Evolutionary conservation across 2,113 vertebrate species (phyloP).

Genomic region (Cyanoramphus novaezelandiae): DNA sequence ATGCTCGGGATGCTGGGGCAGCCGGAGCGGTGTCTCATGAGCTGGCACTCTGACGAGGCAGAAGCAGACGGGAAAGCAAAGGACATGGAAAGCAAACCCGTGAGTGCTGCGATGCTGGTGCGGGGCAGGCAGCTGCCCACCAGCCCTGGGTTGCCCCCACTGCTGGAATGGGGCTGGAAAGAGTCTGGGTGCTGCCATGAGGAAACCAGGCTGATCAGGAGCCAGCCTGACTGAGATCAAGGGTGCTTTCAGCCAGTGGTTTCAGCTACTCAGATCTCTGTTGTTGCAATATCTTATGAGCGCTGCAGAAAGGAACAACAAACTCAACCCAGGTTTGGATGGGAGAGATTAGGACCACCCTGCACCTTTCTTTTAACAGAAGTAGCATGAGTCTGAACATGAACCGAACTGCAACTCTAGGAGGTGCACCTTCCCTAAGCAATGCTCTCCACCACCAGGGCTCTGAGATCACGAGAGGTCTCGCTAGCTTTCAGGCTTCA

Average conservation of each 20-base stretch:
- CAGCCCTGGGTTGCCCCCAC: background rate
- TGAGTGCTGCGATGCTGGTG: background rate
- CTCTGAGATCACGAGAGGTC: conserved; percentile 32
- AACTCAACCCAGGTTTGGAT: background rate
- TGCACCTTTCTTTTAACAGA: background rate
- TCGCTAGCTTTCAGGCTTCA: conserved; percentile 16
- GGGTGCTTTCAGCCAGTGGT: background rate
- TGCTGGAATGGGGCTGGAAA: background rate
- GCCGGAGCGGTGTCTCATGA: background rate
- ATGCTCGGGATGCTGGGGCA: background rate
- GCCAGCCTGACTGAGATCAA: background rate
- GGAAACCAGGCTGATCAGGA: background rate
- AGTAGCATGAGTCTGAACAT: background rate
- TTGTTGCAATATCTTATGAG: background rate
- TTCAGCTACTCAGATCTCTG: background rate
- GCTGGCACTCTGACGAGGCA: background rate
- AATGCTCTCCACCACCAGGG: background rate
- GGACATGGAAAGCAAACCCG: conserved; percentile 13
- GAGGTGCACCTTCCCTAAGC: conserved; percentile 42
- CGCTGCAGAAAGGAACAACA: background rate
- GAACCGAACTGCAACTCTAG: conserved; percentile 20
- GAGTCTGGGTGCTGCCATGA: fast-evolving
- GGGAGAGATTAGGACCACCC: conserved; percentile 37
- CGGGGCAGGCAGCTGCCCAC: background rate
- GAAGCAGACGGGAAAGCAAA: conserved; percentile 32